A percentile compares a stretch with the other conserved stretches of the same genome.
phyloP scores from a whole-genome alignment of 2,797 vertebrate genomes.

The Phoebastria nigripes region DNA sequence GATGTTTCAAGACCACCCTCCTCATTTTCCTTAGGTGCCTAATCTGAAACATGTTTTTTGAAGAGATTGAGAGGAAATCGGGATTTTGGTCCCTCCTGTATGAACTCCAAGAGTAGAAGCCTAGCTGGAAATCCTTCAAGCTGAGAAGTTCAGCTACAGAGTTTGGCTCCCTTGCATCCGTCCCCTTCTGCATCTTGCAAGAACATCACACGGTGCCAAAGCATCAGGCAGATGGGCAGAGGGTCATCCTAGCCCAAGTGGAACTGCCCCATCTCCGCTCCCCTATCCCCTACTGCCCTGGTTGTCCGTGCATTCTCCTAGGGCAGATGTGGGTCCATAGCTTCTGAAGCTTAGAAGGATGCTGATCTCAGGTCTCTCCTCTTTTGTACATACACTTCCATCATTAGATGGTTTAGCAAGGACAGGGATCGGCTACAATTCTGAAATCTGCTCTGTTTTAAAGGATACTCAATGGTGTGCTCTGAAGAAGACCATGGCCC shows the following conservation, averaged over 20 bases:
- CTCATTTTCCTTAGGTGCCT: background rate
- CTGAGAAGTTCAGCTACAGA: background rate
- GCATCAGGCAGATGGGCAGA: background rate
- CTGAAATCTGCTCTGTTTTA: background rate
- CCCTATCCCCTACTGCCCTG: background rate
- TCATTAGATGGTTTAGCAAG: background rate
- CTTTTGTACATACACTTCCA: background rate
- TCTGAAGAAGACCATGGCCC: background rate
- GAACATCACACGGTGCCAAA: background rate
- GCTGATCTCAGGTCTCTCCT: background rate
- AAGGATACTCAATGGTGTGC: background rate
- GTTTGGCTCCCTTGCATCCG: background rate
- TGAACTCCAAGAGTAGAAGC: background rate
- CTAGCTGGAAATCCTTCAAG: background rate
- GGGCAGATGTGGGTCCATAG: background rate
- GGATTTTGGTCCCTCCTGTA: background rate
- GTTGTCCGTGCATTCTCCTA: fast-evolving
- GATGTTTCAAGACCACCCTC: background rate
- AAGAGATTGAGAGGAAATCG: background rate
- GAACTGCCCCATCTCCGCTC: background rate
- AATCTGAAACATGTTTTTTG: background rate
- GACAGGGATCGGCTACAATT: background rate
- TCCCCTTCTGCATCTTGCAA: background rate
- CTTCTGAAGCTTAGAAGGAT: background rate
- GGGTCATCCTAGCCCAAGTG: background rate